These are phyloP conservation scores for Halocynthia roretzi DNA, from an alignment of 23 tunicate genomes.

Conservation along the genomic window DNA sequence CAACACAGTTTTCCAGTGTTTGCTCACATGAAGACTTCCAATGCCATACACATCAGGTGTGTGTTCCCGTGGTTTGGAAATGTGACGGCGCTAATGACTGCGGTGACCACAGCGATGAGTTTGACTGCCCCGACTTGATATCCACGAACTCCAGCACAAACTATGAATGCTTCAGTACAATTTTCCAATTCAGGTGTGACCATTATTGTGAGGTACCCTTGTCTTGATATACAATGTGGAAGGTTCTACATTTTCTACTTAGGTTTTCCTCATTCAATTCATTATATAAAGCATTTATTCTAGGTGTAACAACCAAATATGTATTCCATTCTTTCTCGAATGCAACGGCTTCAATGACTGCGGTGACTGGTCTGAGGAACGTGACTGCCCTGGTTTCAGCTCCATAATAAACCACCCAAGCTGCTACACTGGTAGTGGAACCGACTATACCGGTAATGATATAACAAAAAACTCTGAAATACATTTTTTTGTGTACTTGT, in stretches of 20 bases:
- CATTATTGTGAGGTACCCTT: not conserved
- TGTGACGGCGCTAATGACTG: constrained; percentile 65
- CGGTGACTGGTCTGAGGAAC: constrained; percentile 63
- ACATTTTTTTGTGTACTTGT: not conserved
- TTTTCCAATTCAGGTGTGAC: constrained; percentile 5
- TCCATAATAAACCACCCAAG: not conserved
- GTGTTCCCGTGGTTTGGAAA: constrained; percentile 42
- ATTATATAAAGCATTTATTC: not conserved
- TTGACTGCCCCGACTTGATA: constrained; percentile 24
- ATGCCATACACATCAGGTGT: not conserved
- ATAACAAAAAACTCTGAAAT: not conserved
- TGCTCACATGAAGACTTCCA: not conserved
- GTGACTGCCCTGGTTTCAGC: constrained; percentile 23
- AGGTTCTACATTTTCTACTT: not conserved
- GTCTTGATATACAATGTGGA: not conserved
- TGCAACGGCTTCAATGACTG: constrained; percentile 72
- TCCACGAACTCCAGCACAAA: constrained; percentile 4
- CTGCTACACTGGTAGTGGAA: constrained; percentile 29
- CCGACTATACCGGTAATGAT: constrained; percentile 27
- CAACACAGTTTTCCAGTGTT: not conserved
- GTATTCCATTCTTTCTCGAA: not conserved
- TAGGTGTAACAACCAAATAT: constrained; percentile 10
- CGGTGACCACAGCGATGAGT: constrained; percentile 53
- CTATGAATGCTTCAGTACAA: not conserved
- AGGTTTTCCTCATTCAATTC: not conserved